Evolutionary conservation across 2,888 invertebrate species (phyloP), one percentile per base, ranked within the genome.

Genomic region (Drosophila meridiana): DNA sequence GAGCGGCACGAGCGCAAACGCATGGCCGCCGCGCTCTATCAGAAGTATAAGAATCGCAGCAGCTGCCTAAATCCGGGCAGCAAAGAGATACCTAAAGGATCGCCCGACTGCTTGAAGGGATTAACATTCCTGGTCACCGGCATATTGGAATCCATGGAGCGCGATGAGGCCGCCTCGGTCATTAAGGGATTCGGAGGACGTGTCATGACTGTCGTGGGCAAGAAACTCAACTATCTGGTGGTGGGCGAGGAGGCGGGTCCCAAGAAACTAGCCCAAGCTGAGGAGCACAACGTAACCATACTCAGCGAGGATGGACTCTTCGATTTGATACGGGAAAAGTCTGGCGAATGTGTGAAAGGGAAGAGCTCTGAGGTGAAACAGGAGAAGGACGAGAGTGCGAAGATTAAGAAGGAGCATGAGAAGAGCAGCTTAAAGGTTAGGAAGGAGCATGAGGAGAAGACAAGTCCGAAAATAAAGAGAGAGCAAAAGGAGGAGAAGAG

Each of bases 211-310:
- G 93, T 94, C 50, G 94, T 98, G 28, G 97, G 97, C 69, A 96
- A 95, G 88, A 97, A 96, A 94, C 96, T 96, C 78, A 95, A 95
- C 82, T 98, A 97, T 92, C 92, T 99, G 2, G 94, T 99, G 30
- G 95, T 96, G 3, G 99, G 99, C 0, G 96, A 97, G 59, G 97
- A 98, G 60, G 94, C 97, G 1, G 99, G 98, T 0, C 97, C 96
- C 8, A 94, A 96, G 5, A 99, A 99, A 94, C 91, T 97, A 50
- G 95, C 95, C 0, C 98, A 97, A 93, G 96, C 97, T 0, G 94
- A 95, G 87, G 95, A 94, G 76, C 94, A 96, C 32, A 95, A 95
- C 20, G 95, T 97, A n/a, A 95, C 95, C 89, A 94, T 95, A 62
- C 93, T 98, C 34, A 95, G 95, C 75, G 98, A 98, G 94, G 97